Evolutionary conservation across 2,113 vertebrate genomes (phyloP), one percentile per base, ranked within the genome.

Genomic region (Oncorhynchus kisutch): DNA sequence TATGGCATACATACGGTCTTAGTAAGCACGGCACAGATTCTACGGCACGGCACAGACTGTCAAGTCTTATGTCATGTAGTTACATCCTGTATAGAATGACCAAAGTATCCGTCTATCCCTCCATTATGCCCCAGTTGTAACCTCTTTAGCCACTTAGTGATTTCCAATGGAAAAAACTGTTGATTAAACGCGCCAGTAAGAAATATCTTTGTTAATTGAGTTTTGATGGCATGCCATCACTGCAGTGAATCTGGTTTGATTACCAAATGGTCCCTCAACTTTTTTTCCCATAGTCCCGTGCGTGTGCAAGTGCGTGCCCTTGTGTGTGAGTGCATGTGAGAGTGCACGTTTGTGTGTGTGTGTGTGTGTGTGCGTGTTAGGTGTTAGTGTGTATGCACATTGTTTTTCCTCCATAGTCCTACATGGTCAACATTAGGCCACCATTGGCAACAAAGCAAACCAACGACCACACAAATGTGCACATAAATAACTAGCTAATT

Each of bases 111-210:
- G 4, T 62, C 59, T 22, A n/a, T 62, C n/a, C 59, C 7, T n/a
- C n/a, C 59, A 24, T 62, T 62, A 62, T 62, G 59, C n/a, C n/a
- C 59, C 59, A 24, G n/a, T 24, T 62, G 18, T n/a, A n/a, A 24
- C 18, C 18, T 62, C 20, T 8, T 11, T 16, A 62, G n/a, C 59
- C 20, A 24, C 59, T 62, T 24, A 62, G n/a, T 22, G 59, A 62
- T 62, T 62, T 62, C 59, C 59, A 62, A 62, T 62, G 59, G 59
- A 62, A 62, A 62, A n/a, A n/a, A 24, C 18, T 62, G 59, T 62
- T 62, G 59, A 62, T 24, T 62, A 5, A 62, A 62, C 59, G 24
- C n/a, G 5, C n/a, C 59, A 22, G 59, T 22, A 13, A 22, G 16
- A 62, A 62, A 62, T 22, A 62, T 5, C 59, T 22, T 22, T 62